These are phyloP conservation scores for Siderastrea radians DNA, from an alignment of 92 coral and sea anemone species.

Conservation along the genomic window DNA sequence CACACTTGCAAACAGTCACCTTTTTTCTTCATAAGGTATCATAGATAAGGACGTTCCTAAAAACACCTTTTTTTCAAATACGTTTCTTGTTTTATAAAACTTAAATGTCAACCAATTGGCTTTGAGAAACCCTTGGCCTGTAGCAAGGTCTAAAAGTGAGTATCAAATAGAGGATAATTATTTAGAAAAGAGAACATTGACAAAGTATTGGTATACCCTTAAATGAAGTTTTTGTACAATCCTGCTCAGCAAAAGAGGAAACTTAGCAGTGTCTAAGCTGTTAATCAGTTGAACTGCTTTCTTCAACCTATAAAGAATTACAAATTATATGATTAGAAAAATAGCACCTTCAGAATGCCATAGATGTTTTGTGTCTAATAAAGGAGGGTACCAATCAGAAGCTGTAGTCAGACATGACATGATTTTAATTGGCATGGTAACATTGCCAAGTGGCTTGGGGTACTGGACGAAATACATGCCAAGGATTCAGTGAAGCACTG, in stretches of 20 bases:
- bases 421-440: no score
- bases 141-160: not conserved
- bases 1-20: no score
- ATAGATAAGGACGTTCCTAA: not conserved
- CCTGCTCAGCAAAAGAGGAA: constrained; percentile 86
- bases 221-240: constrained; percentile 91
- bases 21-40: not conserved
- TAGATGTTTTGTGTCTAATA: no score
- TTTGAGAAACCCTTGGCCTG: not conserved
- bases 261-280: constrained; percentile 78
- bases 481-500: no score
- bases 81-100: not conserved
- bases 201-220: constrained; percentile 61
- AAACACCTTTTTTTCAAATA: not conserved
- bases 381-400: no score
- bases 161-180: no score
- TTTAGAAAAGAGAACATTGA: no score
- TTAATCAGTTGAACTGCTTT: constrained; percentile 89
- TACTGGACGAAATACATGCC: no score
- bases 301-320: constrained; percentile 76
- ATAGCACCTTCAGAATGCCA: no score
- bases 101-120: not conserved
- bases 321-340: no score
- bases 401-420: no score
- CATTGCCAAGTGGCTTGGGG: no score